Conservation (phyloP, 2,113 vertebrate genomes). For the Eleginops maclovinus region DNA sequence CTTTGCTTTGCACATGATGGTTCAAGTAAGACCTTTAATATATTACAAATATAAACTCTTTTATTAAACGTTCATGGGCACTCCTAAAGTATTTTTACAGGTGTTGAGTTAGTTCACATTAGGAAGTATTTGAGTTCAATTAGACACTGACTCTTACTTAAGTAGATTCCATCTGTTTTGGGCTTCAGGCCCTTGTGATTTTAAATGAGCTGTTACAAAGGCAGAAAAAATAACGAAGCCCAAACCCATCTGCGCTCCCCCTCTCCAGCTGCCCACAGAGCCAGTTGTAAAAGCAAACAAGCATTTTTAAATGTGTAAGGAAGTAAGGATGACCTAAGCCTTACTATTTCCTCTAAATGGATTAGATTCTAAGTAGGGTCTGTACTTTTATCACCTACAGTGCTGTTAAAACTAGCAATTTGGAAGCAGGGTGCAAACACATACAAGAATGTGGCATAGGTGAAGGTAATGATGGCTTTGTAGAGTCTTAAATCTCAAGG, state of each 20-base stretch:
- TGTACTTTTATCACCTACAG: slow-evolving; percentile 33
- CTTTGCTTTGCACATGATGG: not conserved
- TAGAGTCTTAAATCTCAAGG: slow-evolving; percentile 21
- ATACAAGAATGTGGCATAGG: slow-evolving; percentile 12
- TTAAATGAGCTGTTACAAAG: slow-evolving; percentile 80
- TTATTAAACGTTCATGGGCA: slow-evolving; percentile 31
- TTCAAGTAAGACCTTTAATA: not conserved
- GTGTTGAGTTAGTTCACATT: slow-evolving; percentile 60
- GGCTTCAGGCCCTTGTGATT: slow-evolving; percentile 71
- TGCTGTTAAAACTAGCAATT: slow-evolving; percentile 30
- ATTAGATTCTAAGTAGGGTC: slow-evolving; percentile 39
- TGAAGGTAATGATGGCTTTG: slow-evolving; percentile 25
- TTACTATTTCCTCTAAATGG: slow-evolving; percentile 51
- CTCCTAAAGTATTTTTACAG: slow-evolving; percentile 45
- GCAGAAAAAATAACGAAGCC: slow-evolving; percentile 68
- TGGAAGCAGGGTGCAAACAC: slow-evolving; percentile 15
- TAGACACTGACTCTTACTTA: slow-evolving; percentile 65
- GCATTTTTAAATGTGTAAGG: slow-evolving; percentile 71
- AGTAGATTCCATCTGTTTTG: slow-evolving; percentile 70
- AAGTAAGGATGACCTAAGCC: slow-evolving; percentile 44
- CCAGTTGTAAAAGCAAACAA: slow-evolving; percentile 79
- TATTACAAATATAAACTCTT: not conserved
- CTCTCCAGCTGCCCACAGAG: slow-evolving; percentile 64
- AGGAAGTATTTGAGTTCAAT: slow-evolving; percentile 66
- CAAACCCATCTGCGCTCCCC: slow-evolving; percentile 62